phyloP scores from a whole-genome alignment of 1,140 invertebrate genomes.

The Wasmannia auropunctata region DNA sequence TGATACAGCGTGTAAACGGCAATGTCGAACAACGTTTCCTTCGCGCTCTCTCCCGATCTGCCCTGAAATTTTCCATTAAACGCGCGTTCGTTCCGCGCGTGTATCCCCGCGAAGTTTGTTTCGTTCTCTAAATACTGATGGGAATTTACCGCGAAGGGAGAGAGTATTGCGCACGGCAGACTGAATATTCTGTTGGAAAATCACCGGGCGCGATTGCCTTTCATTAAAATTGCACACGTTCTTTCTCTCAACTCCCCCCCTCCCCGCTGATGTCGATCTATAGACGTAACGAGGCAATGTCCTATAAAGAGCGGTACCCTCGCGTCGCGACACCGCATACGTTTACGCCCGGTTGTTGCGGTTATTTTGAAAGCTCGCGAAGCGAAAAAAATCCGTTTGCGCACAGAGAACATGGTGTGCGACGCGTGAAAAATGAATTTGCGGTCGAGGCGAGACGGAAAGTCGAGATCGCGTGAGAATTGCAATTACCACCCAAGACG shows the following conservation, averaged over 20 bases:
- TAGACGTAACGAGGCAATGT: conserved; percentile 1
- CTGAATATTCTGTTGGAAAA: conserved; percentile 34
- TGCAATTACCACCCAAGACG: neutral
- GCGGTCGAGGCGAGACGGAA: too few relatives aligned
- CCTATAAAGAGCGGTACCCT: neutral
- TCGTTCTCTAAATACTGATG: conserved; percentile 12
- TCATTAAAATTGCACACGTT: conserved; percentile 52
- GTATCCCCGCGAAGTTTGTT: neutral
- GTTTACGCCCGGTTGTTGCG: too few relatives aligned
- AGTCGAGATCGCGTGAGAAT: neutral
- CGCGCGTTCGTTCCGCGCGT: neutral
- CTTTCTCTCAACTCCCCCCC: neutral
- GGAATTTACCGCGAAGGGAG: neutral
- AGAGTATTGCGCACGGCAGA: conserved; percentile 28
- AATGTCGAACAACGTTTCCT: neutral
- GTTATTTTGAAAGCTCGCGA: too few relatives aligned
- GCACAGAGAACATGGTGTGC: neutral
- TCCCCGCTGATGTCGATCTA: conserved; percentile 43
- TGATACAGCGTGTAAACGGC: neutral
- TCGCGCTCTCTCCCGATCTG: neutral
- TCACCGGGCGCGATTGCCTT: conserved; percentile 16
- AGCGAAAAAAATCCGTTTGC: neutral
- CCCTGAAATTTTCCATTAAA: conserved; percentile 27
- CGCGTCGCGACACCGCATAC: conserved; percentile 13
- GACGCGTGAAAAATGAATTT: neutral